Base-by-base conservation (phyloP, 1,140 invertebrate species). In the Hycleus phaleratus region DNA sequence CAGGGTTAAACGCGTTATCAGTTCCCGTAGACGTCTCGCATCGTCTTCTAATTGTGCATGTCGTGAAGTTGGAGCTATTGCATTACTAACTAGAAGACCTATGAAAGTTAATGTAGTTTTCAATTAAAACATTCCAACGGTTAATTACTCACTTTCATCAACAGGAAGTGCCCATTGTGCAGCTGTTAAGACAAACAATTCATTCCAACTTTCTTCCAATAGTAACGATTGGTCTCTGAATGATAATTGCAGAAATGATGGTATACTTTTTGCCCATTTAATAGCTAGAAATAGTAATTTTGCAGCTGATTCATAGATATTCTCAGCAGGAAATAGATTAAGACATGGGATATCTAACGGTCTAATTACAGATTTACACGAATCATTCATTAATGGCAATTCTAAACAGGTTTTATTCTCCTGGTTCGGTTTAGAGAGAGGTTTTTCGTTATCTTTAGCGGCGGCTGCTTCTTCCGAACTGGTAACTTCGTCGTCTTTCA, bases 151-250 rank as follows among this genome's bases (percentile, higher is more conserved):
- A 85, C 85, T 81, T 78, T 89, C 84, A 49, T 89, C 84, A 7
- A 91, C 79, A 2, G 82, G 80, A 52, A 90, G 80, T 9, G 82
- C 81, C 82, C 86, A 89, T 68, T 93, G 89, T 0, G 89, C 86
- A 3, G 88, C 84, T 18, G 85, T 90, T 3, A 93, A 70, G 0
- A 93, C 79, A 68, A 93, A 93, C n/a, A 94, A 72, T 65, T 93
- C 90, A 59, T 82, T 83, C 91, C 91, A 94, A 18, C 85, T 82
- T 63, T 85, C 85, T 58, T 88, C 84, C 39, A 93, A 73, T 8
- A 94, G 75, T 43, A 82, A 77, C 1, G 80, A 80, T 68, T 91
- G 87, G 60, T 92, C 89, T 46, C 78, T 74, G 38, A 78, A 78
- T 1, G 83, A 81, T n/a, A 92, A 71, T 71, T 88, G 84, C 38